Base-by-base conservation (phyloP, 2,113 vertebrate genomes). In the Castor canadensis region DNA sequence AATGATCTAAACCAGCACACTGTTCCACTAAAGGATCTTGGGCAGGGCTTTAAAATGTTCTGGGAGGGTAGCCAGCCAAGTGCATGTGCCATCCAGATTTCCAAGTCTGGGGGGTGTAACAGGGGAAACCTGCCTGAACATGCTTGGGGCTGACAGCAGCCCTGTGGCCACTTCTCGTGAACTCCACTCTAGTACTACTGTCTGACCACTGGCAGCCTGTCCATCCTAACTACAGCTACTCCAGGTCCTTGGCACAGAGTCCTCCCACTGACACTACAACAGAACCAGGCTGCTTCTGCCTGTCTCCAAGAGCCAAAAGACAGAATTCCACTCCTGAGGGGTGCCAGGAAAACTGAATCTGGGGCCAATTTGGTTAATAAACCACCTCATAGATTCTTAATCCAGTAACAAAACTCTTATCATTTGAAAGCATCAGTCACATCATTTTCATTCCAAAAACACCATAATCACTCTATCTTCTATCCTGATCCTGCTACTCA, bases 281-380 rank as follows among this genome's bases (percentile, higher is more conserved):
- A 91, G 54, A 85, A 45, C 52, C 83, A 71, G 58, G 38, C 64
- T 75, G 28, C 71, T 73, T 87, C 76, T 95, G 80, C 69, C 80
- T 62, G 28, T 76, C 66, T 87, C 79, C 30, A 91, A 32, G 43
- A 22, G 54, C 96, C 92, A 94, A 93, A 91, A 93, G 64, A 89
- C 83, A 52, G 52, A n/a, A 94, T 84, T 93, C 47, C 66, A 66
- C 58, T 84, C 24, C 69, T 40, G 4, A 92, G 6, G 15, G 49
- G n/a, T 77, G 81, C 90, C 92, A 95, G 81, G 66, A 95, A 92
- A 95, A 82, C 66, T 69, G 32, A 92, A 77, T 19, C 66, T 43
- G 32, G 11, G 19, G 72, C 94, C 84, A 90, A 9, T 28, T 58
- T 58, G 40, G 28, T 40, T 90, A 85, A 43, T 75, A 92, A 93